Conservation (phyloP, 2,113 vertebrate genomes). For the Otis tarda region DNA sequence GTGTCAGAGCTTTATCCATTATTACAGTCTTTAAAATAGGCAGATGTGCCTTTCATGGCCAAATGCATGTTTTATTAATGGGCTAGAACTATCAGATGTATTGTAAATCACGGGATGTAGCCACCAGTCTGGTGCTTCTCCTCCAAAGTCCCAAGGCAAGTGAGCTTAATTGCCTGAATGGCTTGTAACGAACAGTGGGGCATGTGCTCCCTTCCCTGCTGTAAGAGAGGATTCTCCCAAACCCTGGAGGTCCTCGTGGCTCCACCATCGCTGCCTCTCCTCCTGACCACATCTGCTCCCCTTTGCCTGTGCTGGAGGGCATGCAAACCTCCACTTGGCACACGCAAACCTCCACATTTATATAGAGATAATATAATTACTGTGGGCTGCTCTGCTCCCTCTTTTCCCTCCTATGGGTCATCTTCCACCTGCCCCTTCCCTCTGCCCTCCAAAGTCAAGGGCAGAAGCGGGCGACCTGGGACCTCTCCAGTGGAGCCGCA, state of each 20-base stretch:
- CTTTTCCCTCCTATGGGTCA: neutral
- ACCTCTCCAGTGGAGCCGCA: neutral
- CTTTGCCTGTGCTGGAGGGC: neutral
- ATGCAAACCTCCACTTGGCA: neutral
- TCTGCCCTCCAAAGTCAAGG: neutral
- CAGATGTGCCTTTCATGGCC: constrained; percentile 55
- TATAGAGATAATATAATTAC: neutral
- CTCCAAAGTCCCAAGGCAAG: neutral
- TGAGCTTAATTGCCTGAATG: neutral
- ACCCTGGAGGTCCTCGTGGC: neutral
- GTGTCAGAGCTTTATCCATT: constrained; percentile 45
- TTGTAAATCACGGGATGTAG: constrained; percentile 2
- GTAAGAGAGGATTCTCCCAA: neutral
- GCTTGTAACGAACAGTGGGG: accelerated
- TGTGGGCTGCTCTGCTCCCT: neutral
- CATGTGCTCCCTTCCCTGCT: neutral
- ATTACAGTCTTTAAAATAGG: constrained; percentile 36
- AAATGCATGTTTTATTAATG: constrained; percentile 49
- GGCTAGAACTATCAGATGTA: constrained; percentile 16
- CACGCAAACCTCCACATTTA: neutral
- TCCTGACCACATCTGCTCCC: neutral
- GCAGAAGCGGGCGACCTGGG: neutral
- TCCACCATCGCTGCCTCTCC: neutral
- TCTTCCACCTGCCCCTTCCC: neutral
- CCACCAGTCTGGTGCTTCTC: constrained; percentile 14